Evolutionary conservation across 2,888 invertebrate genomes (phyloP).

Genomic region (Glyphotaelius pellucidus): DNA sequence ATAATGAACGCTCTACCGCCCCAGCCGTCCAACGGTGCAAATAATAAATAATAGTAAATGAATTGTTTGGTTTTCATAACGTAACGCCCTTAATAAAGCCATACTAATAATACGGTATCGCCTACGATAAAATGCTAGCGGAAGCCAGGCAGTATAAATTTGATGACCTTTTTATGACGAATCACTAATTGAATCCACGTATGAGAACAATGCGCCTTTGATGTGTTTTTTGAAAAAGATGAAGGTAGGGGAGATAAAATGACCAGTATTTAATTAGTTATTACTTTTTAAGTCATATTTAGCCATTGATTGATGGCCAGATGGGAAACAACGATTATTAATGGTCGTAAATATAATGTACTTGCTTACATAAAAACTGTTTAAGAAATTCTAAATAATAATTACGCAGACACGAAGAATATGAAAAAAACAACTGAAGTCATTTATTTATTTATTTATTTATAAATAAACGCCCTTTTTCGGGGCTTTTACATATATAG

Average conservation of each 20-base stretch:
- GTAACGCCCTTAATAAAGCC: constrained; percentile 28
- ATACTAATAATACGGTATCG: constrained; percentile 39
- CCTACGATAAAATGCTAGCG: constrained; percentile 9
- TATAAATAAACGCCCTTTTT: too few species aligned
- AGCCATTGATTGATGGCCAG: background rate
- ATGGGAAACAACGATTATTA: background rate
- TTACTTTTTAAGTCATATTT: background rate
- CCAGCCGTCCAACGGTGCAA: constrained; percentile 5
- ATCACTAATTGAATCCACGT: constrained; percentile 48
- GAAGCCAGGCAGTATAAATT: constrained; percentile 39
- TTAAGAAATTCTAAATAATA: too few species aligned
- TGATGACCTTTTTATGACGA: constrained; percentile 48
- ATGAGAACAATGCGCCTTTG: constrained; percentile 43
- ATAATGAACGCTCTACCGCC: background rate
- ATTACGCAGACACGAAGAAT: too few species aligned
- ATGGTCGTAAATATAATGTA: background rate
- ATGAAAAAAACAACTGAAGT: too few species aligned
- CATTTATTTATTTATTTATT: too few species aligned
- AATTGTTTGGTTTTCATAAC: constrained; percentile 37
- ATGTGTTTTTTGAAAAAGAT: constrained; percentile 7
- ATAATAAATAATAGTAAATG: constrained; percentile 13
- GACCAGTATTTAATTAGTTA: background rate
- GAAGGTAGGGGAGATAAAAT: background rate
- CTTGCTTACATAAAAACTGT: too few species aligned
- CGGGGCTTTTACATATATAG: too few species aligned